A percentile compares a stretch with the other conserved stretches of the same genome.
phyloP scores from a whole-genome alignment of 2,888 invertebrate species.

The Pachydiplax longipennis region DNA sequence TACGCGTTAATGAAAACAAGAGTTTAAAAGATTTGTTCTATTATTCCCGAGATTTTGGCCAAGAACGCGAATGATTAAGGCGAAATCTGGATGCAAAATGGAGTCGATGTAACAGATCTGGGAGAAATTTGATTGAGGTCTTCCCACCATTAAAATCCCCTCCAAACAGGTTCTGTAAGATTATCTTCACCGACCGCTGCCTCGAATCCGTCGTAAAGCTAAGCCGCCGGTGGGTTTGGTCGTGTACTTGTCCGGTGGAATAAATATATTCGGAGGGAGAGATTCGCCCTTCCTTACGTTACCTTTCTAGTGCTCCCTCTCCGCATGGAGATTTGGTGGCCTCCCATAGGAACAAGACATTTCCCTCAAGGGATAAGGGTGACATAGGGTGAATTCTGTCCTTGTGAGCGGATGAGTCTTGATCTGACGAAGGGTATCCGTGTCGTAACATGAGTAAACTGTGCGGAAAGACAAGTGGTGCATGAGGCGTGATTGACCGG shows the following conservation, averaged over 20 bases:
- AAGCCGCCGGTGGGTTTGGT: not conserved
- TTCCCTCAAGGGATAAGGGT: not conserved
- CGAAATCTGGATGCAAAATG: not conserved
- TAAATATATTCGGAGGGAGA: not conserved
- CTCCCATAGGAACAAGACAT: not conserved
- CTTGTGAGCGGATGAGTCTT: not conserved
- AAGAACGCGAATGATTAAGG: not conserved
- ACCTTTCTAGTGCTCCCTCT: not conserved
- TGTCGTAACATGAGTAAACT: not conserved
- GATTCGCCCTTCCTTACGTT: not conserved
- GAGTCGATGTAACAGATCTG: not conserved
- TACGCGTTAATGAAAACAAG: not conserved
- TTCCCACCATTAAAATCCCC: not conserved
- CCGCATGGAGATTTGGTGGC: not conserved
- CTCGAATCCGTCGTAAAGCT: not conserved
- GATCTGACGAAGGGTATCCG: not conserved
- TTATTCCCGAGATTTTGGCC: not conserved
- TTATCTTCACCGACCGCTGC: not conserved
- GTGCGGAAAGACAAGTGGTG: not conserved
- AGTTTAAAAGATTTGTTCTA: not conserved
- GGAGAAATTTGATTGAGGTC: not conserved
- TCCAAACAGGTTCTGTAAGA: not conserved
- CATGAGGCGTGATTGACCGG: not conserved
- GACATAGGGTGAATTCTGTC: not conserved
- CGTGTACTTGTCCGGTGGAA: not conserved